Conservation (phyloP, 2,888 invertebrate genomes). For the Drosophila infuscata region DNA sequence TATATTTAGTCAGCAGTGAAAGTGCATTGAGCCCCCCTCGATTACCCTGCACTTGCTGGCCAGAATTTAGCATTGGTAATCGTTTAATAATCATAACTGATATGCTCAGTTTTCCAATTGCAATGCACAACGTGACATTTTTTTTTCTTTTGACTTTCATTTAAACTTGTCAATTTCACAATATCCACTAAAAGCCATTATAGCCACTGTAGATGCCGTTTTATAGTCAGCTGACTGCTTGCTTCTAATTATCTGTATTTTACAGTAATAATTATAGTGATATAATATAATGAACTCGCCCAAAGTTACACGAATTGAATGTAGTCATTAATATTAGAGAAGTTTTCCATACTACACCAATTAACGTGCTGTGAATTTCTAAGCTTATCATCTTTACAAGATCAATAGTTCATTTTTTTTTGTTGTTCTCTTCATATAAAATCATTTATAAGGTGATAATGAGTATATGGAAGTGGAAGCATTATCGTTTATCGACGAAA, state of each 20-base stretch:
- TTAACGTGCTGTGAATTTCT: not conserved
- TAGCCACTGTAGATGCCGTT: conserved; percentile 1
- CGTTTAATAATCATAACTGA: not conserved
- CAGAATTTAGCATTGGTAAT: not conserved
- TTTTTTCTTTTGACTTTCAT: conserved; percentile 5
- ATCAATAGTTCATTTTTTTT: not conserved
- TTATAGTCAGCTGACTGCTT: conserved; percentile 15
- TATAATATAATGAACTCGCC: not conserved
- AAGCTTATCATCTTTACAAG: not conserved
- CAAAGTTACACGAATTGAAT: conserved; percentile 3
- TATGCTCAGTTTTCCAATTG: not conserved
- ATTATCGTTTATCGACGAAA: conserved; percentile 1
- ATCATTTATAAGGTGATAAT: not conserved
- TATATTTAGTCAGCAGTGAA: conserved; percentile 11
- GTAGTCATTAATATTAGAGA: not conserved
- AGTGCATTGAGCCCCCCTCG: not conserved
- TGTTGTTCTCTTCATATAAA: not conserved
- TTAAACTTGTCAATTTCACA: conserved; percentile 25
- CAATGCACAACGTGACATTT: conserved; percentile 4
- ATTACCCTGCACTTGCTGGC: not conserved
- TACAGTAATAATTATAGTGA: conserved; percentile 1
- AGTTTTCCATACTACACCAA: not conserved
- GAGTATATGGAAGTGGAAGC: not conserved
- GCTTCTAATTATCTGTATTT: not conserved
- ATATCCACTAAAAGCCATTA: not conserved